phyloP scores from a whole-genome alignment of 2,797 vertebrate species.

The Adelosebastes latens region DNA sequence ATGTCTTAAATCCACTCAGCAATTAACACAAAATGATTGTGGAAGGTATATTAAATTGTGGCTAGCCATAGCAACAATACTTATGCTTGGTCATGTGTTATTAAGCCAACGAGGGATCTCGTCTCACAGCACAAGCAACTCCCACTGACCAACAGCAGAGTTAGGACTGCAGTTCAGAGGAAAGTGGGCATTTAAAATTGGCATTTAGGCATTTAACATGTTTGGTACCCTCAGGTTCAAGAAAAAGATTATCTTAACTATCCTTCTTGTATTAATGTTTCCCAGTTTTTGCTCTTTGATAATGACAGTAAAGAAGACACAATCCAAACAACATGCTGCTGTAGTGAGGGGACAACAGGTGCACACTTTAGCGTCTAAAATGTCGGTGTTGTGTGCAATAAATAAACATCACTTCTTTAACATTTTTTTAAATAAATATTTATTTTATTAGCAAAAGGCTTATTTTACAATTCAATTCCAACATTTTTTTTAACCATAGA shows the following conservation, averaged over 20 bases:
- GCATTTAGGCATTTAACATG: neutral
- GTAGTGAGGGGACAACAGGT: neutral
- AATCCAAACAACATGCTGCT: neutral
- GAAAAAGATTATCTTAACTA: neutral
- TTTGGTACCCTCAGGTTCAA: neutral
- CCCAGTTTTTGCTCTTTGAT: neutral
- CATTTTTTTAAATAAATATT: no score
- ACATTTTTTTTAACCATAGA: no score
- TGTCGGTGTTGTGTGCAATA: neutral
- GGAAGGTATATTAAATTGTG: neutral
- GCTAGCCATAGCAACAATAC: neutral
- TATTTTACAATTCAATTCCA: no score
- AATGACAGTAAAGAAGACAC: neutral
- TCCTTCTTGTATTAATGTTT: neutral
- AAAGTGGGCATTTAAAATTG: neutral
- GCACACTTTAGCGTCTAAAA: neutral
- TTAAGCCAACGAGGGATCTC: neutral
- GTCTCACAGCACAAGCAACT: no score
- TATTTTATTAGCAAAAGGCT: no score
- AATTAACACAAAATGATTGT: neutral
- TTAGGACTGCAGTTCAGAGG: neutral
- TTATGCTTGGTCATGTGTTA: neutral
- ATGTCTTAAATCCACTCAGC: neutral
- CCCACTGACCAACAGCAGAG: neutral
- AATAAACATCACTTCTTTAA: neutral